Conservation (phyloP, 2,888 invertebrate genomes). For the Latrodectus elegans region DNA sequence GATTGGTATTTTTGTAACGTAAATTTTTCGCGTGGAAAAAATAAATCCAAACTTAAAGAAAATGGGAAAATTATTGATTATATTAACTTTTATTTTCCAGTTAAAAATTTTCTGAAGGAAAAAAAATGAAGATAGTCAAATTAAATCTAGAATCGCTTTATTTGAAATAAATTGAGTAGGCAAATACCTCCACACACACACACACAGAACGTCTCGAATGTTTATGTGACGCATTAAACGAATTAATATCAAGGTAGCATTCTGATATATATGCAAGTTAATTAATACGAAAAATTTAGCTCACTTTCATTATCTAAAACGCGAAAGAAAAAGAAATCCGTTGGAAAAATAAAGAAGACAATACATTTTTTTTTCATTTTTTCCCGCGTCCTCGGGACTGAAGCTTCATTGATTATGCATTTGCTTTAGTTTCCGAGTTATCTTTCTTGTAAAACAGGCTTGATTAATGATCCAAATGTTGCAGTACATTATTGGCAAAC, state of each 20-base stretch:
- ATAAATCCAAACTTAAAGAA: too few relatives aligned
- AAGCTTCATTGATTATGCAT: conserved; percentile 69
- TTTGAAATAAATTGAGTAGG: conserved; percentile 63
- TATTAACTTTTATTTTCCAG: not conserved
- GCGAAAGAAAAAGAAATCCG: conserved; percentile 33
- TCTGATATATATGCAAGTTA: conserved; percentile 58
- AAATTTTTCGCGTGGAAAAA: too few relatives aligned
- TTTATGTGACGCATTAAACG: conserved; percentile 56
- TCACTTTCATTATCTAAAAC: conserved; percentile 65
- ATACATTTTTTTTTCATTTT: conserved; percentile 46
- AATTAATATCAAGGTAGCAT: conserved; percentile 66
- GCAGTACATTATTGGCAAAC: conserved; percentile 69
- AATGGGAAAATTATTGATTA: not conserved
- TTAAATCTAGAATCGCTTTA: conserved; percentile 43
- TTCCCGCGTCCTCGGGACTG: conserved; percentile 38
- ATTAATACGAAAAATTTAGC: conserved; percentile 67
- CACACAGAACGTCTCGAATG: conserved; percentile 27
- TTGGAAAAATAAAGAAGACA: conserved; percentile 51
- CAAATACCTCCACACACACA: conserved; percentile 22
- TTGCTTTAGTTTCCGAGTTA: conserved; percentile 67
- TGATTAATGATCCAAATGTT: conserved; percentile 69
- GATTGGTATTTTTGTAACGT: too few relatives aligned
- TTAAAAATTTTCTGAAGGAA: not conserved
- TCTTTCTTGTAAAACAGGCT: conserved; percentile 68
- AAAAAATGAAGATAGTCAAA: not conserved